Evolutionary conservation across 1,140 invertebrate genomes (phyloP).

Genomic region (Hirudo medicinalis): DNA sequence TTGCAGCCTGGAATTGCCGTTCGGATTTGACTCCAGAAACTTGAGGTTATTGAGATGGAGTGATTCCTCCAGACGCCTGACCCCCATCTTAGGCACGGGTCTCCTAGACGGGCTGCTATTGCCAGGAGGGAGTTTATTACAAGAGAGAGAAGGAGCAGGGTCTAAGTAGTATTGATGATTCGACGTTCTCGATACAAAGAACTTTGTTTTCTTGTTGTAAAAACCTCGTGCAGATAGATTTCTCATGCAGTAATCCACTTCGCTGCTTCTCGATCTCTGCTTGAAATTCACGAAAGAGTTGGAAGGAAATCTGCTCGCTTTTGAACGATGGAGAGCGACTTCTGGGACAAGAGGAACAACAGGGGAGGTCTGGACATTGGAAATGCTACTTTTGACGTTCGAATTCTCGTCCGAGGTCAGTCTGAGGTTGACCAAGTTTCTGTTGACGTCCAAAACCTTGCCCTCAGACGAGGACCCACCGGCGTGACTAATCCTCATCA

Average conservation of each 20-base stretch:
- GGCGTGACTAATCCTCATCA: neutral
- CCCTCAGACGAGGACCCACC: no score
- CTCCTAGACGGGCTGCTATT: neutral
- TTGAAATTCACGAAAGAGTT: neutral
- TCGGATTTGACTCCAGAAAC: neutral
- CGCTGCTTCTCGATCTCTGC: slow-evolving; percentile 6
- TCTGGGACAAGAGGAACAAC: no score
- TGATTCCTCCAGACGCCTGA: neutral
- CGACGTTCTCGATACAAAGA: neutral
- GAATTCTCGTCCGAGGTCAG: no score
- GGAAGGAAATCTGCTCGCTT: no score
- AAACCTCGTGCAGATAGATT: neutral
- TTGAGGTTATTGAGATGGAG: neutral
- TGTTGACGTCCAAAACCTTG: no score
- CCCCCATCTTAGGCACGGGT: neutral
- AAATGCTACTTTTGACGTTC: no score
- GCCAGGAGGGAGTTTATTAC: neutral
- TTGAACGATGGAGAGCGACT: no score
- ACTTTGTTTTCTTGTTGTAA: slow-evolving; percentile 6
- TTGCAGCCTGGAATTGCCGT: neutral
- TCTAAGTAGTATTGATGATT: neutral
- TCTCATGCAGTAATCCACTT: neutral
- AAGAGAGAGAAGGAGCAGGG: no score
- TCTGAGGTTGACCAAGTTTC: no score
- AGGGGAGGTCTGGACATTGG: no score